phyloP scores from a whole-genome alignment of 2,888 invertebrate species.

The Scrobipalpa costella region DNA sequence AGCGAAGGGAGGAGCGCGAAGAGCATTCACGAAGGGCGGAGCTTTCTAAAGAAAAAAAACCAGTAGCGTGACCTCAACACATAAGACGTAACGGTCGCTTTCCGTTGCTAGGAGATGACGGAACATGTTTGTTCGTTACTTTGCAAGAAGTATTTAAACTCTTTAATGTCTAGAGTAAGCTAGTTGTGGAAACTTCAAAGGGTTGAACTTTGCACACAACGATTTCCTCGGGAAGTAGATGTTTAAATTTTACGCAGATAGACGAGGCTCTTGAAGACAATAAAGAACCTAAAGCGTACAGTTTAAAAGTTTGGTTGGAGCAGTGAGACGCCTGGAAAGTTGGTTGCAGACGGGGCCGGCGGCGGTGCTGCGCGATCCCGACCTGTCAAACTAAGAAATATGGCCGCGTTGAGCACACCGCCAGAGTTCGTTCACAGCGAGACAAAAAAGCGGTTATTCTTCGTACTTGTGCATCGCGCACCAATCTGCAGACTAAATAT shows the following conservation, averaged over 20 bases:
- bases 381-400: conserved; percentile 74
- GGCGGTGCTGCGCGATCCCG: conserved; percentile 54
- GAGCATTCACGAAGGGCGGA: conserved; percentile 69
- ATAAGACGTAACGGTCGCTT: conserved; percentile 66
- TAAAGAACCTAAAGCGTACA: conserved; percentile 74
- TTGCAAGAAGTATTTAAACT: conserved; percentile 42
- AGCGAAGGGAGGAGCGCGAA: conserved; percentile 74
- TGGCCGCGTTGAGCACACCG: conserved; percentile 53
- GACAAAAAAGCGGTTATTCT: conserved; percentile 47
- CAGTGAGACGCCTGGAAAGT: conserved; percentile 67
- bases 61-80: conserved; percentile 66
- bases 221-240: conserved; percentile 57
- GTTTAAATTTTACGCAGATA: conserved; percentile 66
- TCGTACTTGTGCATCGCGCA: conserved; percentile 28
- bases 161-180: conserved; percentile 40
- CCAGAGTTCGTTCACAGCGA: conserved; percentile 44
- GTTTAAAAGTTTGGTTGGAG: conserved; percentile 71
- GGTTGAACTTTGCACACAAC: conserved; percentile 51
- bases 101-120: conserved; percentile 66
- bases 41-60: conserved; percentile 69
- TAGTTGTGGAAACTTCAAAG: conserved; percentile 51
- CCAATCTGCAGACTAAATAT: not conserved
- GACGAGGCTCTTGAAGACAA: conserved; percentile 64
- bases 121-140: conserved; percentile 60
- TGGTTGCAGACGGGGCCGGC: conserved; percentile 67